Evolutionary conservation across 2,888 invertebrate species (phyloP), one percentile per base, ranked within the genome.

Genomic region (Tiphia femorata): DNA sequence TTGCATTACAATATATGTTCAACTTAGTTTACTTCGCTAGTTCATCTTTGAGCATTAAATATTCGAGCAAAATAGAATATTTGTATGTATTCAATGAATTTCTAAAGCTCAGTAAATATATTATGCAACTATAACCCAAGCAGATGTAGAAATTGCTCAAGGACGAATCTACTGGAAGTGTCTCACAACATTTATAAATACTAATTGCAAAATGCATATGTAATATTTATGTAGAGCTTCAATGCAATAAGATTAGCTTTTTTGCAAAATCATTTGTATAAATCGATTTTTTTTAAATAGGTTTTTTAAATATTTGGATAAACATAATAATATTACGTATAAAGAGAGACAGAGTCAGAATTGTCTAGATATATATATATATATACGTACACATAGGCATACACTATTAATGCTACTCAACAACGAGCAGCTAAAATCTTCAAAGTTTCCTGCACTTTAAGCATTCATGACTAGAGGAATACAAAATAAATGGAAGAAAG

Each of bases 281-380:
- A 61, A 67, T 67, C 63, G 55, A 53, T 40, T 62, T 53, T 56
- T 47, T 49, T 60, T 56, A 60, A 53, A 43, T 67, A 64, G 61
- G 51, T 64, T 65, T 67, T 67, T 68, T 67, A 51, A 61, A n/a
- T 44, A 48, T 62, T 62, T n/a, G 33, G 33, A 58, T 58, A 49
- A 66, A 64, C 53, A 33, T 51, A n/a, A n/a, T n/a, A n/a, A n/a
- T 59, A 61, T 61, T 68, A 60, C 37, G 33, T 58, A 58, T 65
- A 70, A 55, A 42, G 48, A 59, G 60, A 64, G 55, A 67, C 64
- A 68, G 50, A 70, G 64, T 67, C 64, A 68, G 66, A 66, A 60
- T 61, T 65, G 68, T 80, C 70, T 73, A 71, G 69, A 67, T 74
- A 66, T n/a, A 60, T 58, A 55, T 54, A 68, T 57, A 67, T 62